Evolutionary conservation across 1,140 invertebrate genomes (phyloP).

Genomic region (Drosophila miranda): DNA sequence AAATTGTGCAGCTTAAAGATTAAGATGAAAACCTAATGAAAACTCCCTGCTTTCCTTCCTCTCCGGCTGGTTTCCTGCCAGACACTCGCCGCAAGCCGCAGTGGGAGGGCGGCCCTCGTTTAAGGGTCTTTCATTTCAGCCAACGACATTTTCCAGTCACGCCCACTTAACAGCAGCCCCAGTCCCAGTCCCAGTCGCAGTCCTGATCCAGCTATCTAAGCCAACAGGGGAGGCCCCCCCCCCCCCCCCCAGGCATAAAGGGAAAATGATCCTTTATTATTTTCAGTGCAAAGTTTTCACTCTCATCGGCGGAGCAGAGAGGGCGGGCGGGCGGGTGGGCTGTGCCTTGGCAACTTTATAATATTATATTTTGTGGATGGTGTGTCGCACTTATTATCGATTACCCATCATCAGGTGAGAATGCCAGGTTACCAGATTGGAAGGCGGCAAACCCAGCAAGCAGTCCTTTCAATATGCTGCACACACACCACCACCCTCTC

Average conservation of each 20-base stretch:
- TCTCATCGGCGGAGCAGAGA: constrained; percentile 14
- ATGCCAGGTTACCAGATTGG: constrained; percentile 13
- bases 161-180: constrained; percentile 55
- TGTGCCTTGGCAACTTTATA: constrained; percentile 44
- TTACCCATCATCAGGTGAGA: constrained; percentile 71
- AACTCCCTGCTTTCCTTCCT: constrained; percentile 11
- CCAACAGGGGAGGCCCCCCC: too few relatives aligned
- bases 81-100: constrained; percentile 44
- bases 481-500: constrained; percentile 51
- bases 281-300: constrained; percentile 64
- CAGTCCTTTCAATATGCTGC: constrained; percentile 61
- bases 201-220: constrained; percentile 34
- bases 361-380: constrained; percentile 48
- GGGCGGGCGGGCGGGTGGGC: background rate
- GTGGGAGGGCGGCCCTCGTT: constrained; percentile 13
- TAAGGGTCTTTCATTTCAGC: constrained; percentile 26
- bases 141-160: constrained; percentile 55
- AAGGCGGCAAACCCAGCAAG: background rate
- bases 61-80: constrained; percentile 18
- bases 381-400: constrained; percentile 69
- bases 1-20: constrained; percentile 31
- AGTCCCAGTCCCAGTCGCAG: constrained; percentile 14
- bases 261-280: constrained; percentile 71
- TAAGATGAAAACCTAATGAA: constrained; percentile 35
- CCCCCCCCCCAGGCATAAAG: background rate